Percentiles rank a stretch among this genome's conserved stretches.
These are phyloP conservation scores for Carabus problematicus DNA, from an alignment of 2,888 invertebrate genomes.

Conservation along the genomic window DNA sequence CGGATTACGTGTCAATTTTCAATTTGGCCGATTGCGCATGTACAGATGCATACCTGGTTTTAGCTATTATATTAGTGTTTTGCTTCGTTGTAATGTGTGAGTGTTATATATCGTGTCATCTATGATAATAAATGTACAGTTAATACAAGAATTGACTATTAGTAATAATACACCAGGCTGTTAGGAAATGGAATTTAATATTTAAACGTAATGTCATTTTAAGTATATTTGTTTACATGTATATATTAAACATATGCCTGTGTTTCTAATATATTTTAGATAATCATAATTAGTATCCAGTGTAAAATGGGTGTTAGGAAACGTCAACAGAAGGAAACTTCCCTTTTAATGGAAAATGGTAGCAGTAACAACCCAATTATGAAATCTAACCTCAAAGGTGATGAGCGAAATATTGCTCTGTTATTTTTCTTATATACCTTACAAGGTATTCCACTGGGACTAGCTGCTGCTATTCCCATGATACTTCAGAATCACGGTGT, in stretches of 20 bases:
- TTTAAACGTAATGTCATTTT: not conserved
- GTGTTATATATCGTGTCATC: too few relatives aligned
- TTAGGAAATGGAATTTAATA: not conserved
- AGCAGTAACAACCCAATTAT: conserved; percentile 26
- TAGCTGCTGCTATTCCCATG: conserved; percentile 95
- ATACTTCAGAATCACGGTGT: conserved; percentile 91
- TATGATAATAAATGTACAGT: not conserved
- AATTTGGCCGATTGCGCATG: too few relatives aligned
- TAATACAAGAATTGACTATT: not conserved
- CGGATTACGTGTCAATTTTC: too few relatives aligned
- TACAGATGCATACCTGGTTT: too few relatives aligned
- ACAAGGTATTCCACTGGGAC: conserved; percentile 94
- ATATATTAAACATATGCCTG: not conserved
- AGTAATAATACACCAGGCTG: not conserved
- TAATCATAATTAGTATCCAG: not conserved
- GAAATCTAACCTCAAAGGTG: conserved; percentile 66
- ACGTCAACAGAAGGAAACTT: conserved; percentile 21
- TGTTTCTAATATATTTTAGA: not conserved
- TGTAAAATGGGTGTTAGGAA: conserved; percentile 31
- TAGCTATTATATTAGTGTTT: too few relatives aligned
- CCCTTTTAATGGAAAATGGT: conserved; percentile 53
- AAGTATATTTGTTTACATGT: not conserved
- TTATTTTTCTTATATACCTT: conserved; percentile 92
- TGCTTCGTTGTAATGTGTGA: too few relatives aligned
- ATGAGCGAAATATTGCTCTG: conserved; percentile 82